These are phyloP conservation scores for Protobothrops flavoviridis DNA, from an alignment of 2,113 vertebrate genomes.

Conservation along the genomic window DNA sequence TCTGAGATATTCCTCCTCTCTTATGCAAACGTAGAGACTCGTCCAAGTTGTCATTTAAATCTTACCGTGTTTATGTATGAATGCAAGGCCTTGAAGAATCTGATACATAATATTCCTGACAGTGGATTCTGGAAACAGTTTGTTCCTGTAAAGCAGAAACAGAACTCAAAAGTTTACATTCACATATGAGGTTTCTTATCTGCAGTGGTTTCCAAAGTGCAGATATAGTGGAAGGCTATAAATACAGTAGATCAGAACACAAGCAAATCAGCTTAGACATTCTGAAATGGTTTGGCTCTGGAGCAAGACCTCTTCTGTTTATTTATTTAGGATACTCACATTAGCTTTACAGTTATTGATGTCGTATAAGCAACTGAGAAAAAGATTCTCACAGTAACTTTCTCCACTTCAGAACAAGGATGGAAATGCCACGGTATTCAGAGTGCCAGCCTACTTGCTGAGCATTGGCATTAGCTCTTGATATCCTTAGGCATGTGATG, in stretches of 20 bases:
- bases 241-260: background rate
- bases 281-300: background rate
- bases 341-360: background rate
- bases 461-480: background rate
- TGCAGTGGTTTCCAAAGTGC: background rate
- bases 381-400: background rate
- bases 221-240: background rate
- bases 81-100: conserved; percentile 81
- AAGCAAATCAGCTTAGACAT: background rate
- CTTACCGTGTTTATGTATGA: conserved; percentile 83
- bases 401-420: background rate
- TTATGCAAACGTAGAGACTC: background rate
- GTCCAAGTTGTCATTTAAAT: conserved; percentile 15
- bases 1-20: background rate
- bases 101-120: conserved; percentile 84
- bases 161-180: conserved; percentile 27
- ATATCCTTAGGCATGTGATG: background rate
- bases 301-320: background rate
- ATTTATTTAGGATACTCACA: background rate
- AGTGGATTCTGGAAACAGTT: conserved; percentile 79
- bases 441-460: background rate
- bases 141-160: conserved; percentile 67
- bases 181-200: conserved; percentile 3
- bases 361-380: background rate
- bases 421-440: background rate